phyloP scores from a whole-genome alignment of 2,113 vertebrate genomes.

The Chaetorhynchus papuensis region DNA sequence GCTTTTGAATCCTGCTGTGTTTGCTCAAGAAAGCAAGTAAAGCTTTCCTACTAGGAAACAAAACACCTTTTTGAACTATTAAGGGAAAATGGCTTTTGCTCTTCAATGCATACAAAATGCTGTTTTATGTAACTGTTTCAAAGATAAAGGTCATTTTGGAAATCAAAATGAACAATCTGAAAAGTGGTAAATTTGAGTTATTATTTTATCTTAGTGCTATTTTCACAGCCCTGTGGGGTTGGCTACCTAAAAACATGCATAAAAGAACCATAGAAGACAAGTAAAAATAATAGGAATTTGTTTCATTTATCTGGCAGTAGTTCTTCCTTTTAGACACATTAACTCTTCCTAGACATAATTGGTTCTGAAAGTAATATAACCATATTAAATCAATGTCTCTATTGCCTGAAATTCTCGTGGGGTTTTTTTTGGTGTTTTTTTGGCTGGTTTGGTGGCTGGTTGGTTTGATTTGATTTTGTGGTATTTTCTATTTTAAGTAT shows the following conservation, averaged over 20 bases:
- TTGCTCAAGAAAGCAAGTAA: slow-evolving; percentile 58
- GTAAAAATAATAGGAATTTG: not conserved
- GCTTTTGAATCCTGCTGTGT: slow-evolving; percentile 65
- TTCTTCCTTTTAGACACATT: not conserved
- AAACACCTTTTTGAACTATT: slow-evolving; percentile 49
- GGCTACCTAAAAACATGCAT: not conserved
- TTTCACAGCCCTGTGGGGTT: not conserved
- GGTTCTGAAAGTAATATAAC: not conserved
- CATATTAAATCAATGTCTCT: not conserved
- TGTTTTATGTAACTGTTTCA: slow-evolving; percentile 25
- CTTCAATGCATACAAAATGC: slow-evolving; percentile 2
- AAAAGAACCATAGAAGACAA: not conserved
- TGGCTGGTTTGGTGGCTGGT: not conserved
- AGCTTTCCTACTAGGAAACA: slow-evolving; percentile 62
- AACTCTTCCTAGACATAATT: not conserved
- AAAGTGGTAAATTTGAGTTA: not conserved
- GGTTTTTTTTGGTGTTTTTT: not conserved
- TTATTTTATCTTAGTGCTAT: not conserved
- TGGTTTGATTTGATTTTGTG: not conserved
- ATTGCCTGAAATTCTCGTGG: not conserved
- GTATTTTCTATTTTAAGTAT: not conserved
- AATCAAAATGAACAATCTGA: not conserved
- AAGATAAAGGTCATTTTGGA: slow-evolving; percentile 27
- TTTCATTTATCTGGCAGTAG: not conserved
- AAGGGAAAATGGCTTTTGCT: slow-evolving; percentile 40